phyloP scores from a whole-genome alignment of 1,140 invertebrate genomes.

The Cotesia glomerata region DNA sequence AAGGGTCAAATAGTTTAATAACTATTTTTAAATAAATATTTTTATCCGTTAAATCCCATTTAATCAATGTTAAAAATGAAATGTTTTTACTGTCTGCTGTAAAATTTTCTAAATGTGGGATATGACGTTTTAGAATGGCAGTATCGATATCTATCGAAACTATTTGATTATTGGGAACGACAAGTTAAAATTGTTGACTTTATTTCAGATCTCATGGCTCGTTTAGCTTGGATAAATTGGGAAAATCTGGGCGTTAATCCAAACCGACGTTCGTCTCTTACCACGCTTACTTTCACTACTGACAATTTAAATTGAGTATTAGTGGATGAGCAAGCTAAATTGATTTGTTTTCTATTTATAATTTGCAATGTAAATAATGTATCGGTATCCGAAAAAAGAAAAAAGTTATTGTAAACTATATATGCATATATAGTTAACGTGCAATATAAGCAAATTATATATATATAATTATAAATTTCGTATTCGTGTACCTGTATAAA shows the following conservation, averaged over 20 bases:
- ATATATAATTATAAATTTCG: constrained; percentile 6
- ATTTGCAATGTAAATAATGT: constrained; percentile 55
- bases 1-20: too few species aligned
- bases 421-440: constrained; percentile 49
- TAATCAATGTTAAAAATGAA: too few species aligned
- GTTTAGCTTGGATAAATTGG: constrained; percentile 99
- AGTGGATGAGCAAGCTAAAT: neutral
- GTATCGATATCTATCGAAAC: neutral
- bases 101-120: too few species aligned
- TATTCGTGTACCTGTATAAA: constrained; percentile 37
- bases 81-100: too few species aligned
- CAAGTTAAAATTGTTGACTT: constrained; percentile 20
- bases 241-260: constrained; percentile 95
- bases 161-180: neutral
- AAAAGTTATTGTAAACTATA: constrained; percentile 33
- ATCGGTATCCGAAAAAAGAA: constrained; percentile 3
- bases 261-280: constrained; percentile 79
- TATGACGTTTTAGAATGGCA: too few species aligned
- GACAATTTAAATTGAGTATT: constrained; percentile 71
- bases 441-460: constrained; percentile 53
- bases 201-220: constrained; percentile 88
- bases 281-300: constrained; percentile 79
- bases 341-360: neutral
- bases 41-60: too few species aligned
- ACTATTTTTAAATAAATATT: too few species aligned